Conservation (phyloP, 1,140 invertebrate species). For the Phocides pigmalion region DNA sequence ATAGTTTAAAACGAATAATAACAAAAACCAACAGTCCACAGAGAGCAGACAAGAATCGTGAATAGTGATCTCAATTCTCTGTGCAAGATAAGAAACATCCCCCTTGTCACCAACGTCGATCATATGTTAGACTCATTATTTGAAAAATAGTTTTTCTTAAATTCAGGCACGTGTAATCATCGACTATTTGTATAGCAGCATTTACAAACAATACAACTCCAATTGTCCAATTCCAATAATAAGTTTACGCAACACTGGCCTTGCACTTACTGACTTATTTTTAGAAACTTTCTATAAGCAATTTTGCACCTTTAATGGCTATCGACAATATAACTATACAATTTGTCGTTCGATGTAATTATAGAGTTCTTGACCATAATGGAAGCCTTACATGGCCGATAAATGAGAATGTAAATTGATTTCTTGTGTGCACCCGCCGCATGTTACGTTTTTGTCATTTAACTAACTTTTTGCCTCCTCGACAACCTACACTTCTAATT, state of each 20-base stretch:
- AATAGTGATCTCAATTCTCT: too few relatives aligned
- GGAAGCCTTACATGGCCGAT: background rate
- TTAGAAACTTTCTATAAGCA: conserved; percentile 12
- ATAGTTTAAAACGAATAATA: too few relatives aligned
- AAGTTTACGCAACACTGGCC: conserved; percentile 2
- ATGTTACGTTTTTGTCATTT: background rate
- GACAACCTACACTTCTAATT: too few relatives aligned
- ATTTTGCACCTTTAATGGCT: conserved; percentile 15
- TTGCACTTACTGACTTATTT: conserved; percentile 19
- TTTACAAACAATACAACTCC: background rate
- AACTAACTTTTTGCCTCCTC: background rate
- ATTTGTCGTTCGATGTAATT: conserved; percentile 13
- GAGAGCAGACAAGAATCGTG: too few relatives aligned
- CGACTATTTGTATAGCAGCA: background rate
- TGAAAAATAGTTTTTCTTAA: too few relatives aligned
- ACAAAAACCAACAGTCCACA: too few relatives aligned
- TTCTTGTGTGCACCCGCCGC: background rate
- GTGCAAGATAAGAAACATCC: too few relatives aligned
- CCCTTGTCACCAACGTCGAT: too few relatives aligned
- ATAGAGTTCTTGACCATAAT: conserved; percentile 3
- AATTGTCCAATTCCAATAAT: background rate
- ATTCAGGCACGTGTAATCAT: too few relatives aligned
- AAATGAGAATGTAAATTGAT: background rate
- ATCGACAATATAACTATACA: conserved; percentile 2
- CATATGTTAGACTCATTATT: too few relatives aligned